A percentile compares a stretch with the other conserved stretches of the same genome.
These are phyloP conservation scores for Drosophila sordidula DNA, from an alignment of 2,888 invertebrate genomes.

Conservation along the genomic window DNA sequence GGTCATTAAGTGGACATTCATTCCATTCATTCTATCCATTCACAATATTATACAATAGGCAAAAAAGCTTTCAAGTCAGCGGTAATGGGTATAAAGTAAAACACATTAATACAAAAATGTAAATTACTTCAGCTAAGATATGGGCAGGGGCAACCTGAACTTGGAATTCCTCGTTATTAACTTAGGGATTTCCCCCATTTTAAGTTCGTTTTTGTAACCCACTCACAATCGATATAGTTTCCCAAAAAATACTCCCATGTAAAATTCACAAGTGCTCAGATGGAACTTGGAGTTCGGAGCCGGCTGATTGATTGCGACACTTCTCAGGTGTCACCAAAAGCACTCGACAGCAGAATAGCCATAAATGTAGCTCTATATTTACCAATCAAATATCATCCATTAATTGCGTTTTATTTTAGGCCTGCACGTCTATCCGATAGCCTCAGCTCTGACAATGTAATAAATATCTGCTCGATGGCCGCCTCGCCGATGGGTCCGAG, in stretches of 20 bases:
- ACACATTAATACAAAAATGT: too few relatives aligned
- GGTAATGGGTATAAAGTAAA: background rate
- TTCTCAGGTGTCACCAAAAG: constrained; percentile 13
- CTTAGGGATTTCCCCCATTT: background rate
- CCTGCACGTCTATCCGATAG: constrained; percentile 11
- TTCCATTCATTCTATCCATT: too few relatives aligned
- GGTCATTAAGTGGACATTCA: too few relatives aligned
- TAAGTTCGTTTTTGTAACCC: background rate
- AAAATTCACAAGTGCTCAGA: background rate
- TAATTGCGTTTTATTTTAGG: constrained; percentile 42
- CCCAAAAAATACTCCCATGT: background rate
- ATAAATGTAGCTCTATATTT: constrained; percentile 10
- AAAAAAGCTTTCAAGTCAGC: background rate
- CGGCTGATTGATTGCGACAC: constrained; percentile 20
- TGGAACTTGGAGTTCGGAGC: background rate
- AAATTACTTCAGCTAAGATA: too few relatives aligned
- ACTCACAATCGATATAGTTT: background rate
- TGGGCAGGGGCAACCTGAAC: background rate
- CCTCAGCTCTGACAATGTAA: constrained; percentile 16
- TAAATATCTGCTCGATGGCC: constrained; percentile 36
- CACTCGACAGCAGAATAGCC: constrained; percentile 20
- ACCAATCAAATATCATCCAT: constrained; percentile 1
- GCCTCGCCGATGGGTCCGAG: constrained; percentile 35
- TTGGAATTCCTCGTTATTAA: background rate
- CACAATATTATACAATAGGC: background rate